Conservation (phyloP, 2,797 vertebrate species). For the Oreortyx pictus region DNA sequence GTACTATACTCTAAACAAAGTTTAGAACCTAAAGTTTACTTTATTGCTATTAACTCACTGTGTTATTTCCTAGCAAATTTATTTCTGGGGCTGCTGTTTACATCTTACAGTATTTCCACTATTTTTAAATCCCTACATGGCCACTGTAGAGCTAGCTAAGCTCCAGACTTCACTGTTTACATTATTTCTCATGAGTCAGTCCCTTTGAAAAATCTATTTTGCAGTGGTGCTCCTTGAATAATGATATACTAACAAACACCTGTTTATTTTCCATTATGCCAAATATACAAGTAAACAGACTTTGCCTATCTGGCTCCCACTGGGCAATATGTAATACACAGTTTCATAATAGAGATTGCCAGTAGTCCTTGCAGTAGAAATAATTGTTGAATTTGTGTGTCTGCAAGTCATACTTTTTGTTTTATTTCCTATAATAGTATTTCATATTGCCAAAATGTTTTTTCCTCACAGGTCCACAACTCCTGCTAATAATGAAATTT, state of each 20-base stretch:
- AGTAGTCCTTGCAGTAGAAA: conserved; percentile 4
- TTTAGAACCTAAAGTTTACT: neutral
- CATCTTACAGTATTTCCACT: neutral
- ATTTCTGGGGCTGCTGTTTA: neutral
- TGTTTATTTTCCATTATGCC: conserved; percentile 49
- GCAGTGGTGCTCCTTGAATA: conserved; percentile 18
- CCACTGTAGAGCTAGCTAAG: neutral
- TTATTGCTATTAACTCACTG: neutral
- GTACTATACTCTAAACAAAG: neutral
- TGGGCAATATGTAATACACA: neutral
- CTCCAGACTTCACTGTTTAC: neutral
- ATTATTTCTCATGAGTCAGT: neutral
- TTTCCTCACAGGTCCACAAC: conserved; percentile 5
- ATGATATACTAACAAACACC: conserved; percentile 36
- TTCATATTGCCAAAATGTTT: conserved; percentile 13
- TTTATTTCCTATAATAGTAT: neutral
- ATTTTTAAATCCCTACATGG: neutral
- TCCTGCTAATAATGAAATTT: conserved; percentile 4
- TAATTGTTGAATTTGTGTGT: neutral
- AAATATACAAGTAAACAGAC: conserved; percentile 19
- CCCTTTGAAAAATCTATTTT: conserved; percentile 16
- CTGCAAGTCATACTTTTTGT: neutral
- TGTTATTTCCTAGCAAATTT: neutral
- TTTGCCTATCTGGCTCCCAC: conserved; percentile 38
- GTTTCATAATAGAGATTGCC: conserved; percentile 8